Percentiles rank a stretch among this genome's conserved stretches.
phyloP scores from a whole-genome alignment of 2,797 vertebrate genomes.

The Amniataba percoides region DNA sequence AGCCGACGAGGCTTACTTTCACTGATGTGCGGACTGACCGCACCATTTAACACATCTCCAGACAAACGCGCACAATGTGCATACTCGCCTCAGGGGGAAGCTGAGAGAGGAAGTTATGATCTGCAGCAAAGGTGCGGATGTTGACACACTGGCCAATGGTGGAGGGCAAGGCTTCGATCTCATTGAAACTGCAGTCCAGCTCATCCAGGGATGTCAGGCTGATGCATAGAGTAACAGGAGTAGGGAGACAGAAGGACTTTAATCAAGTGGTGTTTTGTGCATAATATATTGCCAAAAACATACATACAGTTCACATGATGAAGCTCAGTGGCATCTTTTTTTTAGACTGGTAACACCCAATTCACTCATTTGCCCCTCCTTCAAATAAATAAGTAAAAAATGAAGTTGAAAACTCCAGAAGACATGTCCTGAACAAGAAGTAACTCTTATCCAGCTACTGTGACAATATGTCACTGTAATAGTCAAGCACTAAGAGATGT shows the following conservation, averaged over 20 bases:
- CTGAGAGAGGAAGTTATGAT: constrained; percentile 95
- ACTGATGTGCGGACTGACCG: not conserved
- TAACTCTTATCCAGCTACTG: not conserved
- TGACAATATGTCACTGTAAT: not conserved
- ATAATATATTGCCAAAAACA: not conserved
- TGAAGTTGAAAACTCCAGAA: not conserved
- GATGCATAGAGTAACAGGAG: not conserved
- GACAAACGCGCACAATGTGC: not conserved
- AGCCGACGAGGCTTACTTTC: not conserved
- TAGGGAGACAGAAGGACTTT: not conserved
- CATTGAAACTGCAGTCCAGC: constrained; percentile 98
- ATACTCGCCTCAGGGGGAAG: constrained; percentile 92
- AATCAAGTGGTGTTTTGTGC: not conserved
- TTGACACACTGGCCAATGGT: constrained; percentile 91
- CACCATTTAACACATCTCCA: not conserved
- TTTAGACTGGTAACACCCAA: not conserved
- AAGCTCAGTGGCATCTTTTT: not conserved
- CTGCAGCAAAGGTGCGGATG: constrained; percentile 96
- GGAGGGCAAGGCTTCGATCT: constrained; percentile 94
- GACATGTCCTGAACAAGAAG: not conserved
- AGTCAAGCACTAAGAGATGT: not conserved
- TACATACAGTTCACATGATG: not conserved
- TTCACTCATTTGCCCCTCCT: no score
- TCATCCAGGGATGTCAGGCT: constrained; percentile 93
- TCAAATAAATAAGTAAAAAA: not conserved